Evolutionary conservation across 30 jellyfish, hydroid and myxozoan species (phyloP), one percentile per base, ranked within the genome.

Genomic region (Aurelia sp.): DNA sequence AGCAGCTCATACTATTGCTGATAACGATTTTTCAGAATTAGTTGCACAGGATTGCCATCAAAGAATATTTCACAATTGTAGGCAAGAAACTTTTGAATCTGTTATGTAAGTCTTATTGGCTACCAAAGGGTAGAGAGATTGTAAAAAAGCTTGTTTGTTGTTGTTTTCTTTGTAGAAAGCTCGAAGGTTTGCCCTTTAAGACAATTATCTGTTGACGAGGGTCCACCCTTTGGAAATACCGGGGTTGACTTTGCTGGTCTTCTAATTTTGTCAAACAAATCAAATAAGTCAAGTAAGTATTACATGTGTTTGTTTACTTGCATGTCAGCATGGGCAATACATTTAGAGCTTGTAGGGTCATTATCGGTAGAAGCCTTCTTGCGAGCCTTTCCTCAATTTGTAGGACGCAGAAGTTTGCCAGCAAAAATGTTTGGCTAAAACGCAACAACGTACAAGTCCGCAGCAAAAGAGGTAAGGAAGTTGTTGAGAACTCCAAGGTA

Each of bases 401-500:
- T 62, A 35, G 90, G 62, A 5, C 70, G 94, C 6, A 57, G 90
- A 47, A 90, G 94, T 11, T 16, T 84, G 67, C 90, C 88, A n/a
- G 10, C 47, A 12, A 72, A 18, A 12, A 19, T 84, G 3, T 57
- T 30, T 18, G 15, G 68, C 35, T 89, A 84, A 40, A 84, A 84
- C 61, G 89, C 94, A 38, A 72, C 72, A 62, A 84, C 90, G 17
- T 84, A 71, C 47, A 82, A 82, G 53, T 22, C 85, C 8, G 86
- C 77, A 27, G 76, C 92, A 48, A 82, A 50, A 24, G 86, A 66
- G 31, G 60, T 82, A 50, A 68, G 38, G 57, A 67, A 22, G 30
- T 41, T 78, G 21, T 7, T 44, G 20, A 24, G 89, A 20, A 17
- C 84, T 6, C 84, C 80, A 4, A 30, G 67, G 17, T 44, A 58